Base-by-base conservation (phyloP, 2,888 invertebrate species). In the Achlya flavicornis region DNA sequence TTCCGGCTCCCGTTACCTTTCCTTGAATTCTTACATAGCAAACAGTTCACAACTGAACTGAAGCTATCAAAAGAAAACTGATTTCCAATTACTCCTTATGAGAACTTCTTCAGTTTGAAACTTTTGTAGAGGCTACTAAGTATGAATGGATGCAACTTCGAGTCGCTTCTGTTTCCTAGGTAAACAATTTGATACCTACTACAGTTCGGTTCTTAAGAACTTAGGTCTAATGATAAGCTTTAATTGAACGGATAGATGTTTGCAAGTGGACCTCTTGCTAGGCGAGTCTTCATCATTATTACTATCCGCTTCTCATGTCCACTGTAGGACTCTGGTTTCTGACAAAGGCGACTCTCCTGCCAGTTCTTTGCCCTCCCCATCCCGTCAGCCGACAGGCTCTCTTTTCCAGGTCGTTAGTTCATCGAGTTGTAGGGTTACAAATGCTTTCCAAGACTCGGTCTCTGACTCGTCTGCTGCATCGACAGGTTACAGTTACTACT, bases 11-110 rank as follows among this genome's bases (percentile, higher is more conserved):
- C 35, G 38, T n/a, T 59, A 59, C 59, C 38, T 59, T 41, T 4
- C 16, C 16, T 16, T 38, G 59, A 19, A 35, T 60, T 60, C 53
- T 53, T 53, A 53, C 53, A 53, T 53, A 53, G 19, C 60, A 16
- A 41, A 60, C 41, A 19, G 41, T 60, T 41, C 43, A 43, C 41
- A 60, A 19, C 41, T 26, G 10, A 60, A 41, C 60, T 60, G 41
- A 19, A 60, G 19, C 19, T 59, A 41, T 19, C 16, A 16, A 43
- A 26, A 41, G 41, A 53, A 53, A 53, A 19, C 53, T 53, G 53
- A 53, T 19, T 53, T 53, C 53, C 53, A 53, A 53, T 53, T 53
- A 53, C 53, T 19, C 2, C 19, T 10, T 53, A 53, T 19, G 3
- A 10, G 19, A 53, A 10, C 53, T 53, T 19, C 19, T n/a, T 10